These are phyloP conservation scores for Anomalospiza imberbis DNA, from an alignment of 2,797 vertebrate genomes.

Conservation along the genomic window DNA sequence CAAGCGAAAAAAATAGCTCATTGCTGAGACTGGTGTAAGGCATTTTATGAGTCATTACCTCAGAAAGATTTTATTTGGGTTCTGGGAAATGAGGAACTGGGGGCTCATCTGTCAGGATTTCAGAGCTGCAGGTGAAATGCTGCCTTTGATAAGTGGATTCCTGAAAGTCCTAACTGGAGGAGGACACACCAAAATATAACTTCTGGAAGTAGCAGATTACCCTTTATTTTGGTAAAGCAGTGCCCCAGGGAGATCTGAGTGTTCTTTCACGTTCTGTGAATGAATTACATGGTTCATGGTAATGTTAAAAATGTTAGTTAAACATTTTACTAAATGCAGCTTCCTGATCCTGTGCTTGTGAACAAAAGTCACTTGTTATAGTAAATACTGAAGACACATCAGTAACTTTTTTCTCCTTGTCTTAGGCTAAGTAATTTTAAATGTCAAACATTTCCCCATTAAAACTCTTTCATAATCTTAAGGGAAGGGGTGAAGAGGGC, in stretches of 20 bases:
- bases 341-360: background rate
- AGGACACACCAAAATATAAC: background rate
- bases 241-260: background rate
- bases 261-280: conserved; percentile 6
- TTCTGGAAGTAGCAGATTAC: background rate
- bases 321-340: background rate
- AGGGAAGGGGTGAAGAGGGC: background rate
- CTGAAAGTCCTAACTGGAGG: background rate
- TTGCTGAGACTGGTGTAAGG: background rate
- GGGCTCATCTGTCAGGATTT: background rate
- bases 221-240: background rate
- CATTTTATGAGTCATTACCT: conserved; percentile 30
- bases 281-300: background rate
- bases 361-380: background rate
- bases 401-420: background rate
- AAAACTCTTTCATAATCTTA: background rate
- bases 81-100: conserved; percentile 31
- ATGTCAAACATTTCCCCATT: background rate
- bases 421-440: background rate
- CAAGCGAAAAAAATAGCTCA: background rate
- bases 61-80: background rate
- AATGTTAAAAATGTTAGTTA: background rate
- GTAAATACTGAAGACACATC: background rate
- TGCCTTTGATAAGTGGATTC: background rate
- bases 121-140: background rate